Base-by-base conservation (phyloP, 2,113 vertebrate species). In the Collichthys lucidus region DNA sequence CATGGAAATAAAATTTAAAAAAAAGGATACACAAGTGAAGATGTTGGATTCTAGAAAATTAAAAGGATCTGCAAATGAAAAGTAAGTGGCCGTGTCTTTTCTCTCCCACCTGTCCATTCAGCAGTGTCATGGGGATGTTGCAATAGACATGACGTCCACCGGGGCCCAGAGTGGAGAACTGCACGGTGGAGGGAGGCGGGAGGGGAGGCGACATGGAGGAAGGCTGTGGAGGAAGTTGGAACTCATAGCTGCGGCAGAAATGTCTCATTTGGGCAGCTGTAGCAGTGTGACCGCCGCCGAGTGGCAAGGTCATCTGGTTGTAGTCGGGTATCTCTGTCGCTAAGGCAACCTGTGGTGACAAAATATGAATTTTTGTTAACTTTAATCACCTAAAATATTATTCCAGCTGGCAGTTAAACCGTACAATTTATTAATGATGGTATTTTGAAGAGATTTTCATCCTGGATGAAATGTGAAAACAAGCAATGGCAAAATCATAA, bases 111-210 rank as follows among this genome's bases (percentile, higher is more conserved):
- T 98, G 96, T 87, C 98, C 98, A 2, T 98, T 99, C 80, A 98
- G 95, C 60, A 99, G 95, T 0, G 96, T 93, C 95, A 99, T 95
- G 26, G 98, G 98, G 86, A 99, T 96, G 92, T 98, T 99, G 92
- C 97, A 97, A 47, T 99, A 99, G 17, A 97, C 95, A 57, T 98
- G 97, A 83, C 96, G 96, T 82, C 96, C 95, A 59, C 92, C 91
- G 0, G 90, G 92, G 84, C 95, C 96, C 89, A 98, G 83, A 65
- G 97, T 96, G 87, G 97, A 94, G 74, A 97, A 83, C 52, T 96
- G 96, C 93, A 97, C 86, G 0, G 96, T 95, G 5, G 96, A 94
- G 0, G 95, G 85, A 24, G 91, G 85, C 0, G 87, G 90, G 40
- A 96, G 91, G 91, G 93, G 77, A 93, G 79, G 66, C 86, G 96